Conservation (phyloP, 2,797 vertebrate genomes). For the Helostoma temminkii region DNA sequence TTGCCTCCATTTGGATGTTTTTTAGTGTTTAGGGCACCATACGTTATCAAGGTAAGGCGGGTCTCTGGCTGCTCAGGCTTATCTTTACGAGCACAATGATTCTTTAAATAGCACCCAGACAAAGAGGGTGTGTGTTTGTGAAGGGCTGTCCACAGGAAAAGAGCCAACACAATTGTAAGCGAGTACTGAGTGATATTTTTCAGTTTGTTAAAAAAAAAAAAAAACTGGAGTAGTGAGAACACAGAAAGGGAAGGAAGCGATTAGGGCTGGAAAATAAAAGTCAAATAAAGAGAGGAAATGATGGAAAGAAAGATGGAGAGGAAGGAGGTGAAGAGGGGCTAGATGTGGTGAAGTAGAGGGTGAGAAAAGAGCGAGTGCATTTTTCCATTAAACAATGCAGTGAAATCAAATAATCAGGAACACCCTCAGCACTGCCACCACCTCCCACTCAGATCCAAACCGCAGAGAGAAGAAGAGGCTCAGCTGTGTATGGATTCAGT, state of each 20-base stretch:
- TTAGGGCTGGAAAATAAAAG: conserved; percentile 46
- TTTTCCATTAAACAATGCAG: conserved; percentile 22
- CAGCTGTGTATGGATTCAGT: conserved; percentile 19
- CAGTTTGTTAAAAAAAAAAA: conserved; percentile 3
- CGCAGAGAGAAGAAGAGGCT: conserved; percentile 10
- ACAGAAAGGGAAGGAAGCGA: conserved; percentile 48
- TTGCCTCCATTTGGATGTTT: conserved; percentile 1
- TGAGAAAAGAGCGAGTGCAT: conserved; percentile 1
- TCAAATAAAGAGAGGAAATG: conserved; percentile 54
- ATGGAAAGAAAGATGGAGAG: conserved; percentile 35
- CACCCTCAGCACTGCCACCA: conserved; percentile 18
- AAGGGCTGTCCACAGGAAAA: conserved; percentile 30
- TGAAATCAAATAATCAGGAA: conserved; percentile 34
- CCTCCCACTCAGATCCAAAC: conserved; percentile 39
- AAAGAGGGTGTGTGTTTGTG: conserved; percentile 40
- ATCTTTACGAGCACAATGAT: conserved; percentile 69
- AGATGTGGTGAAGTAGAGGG: conserved; percentile 7
- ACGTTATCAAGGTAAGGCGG: conserved; percentile 65
- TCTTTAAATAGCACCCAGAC: conserved; percentile 70
- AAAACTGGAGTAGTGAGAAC: conserved; percentile 9
- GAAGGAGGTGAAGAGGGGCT: conserved; percentile 38
- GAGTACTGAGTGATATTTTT: conserved; percentile 48
- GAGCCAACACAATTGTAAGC: conserved; percentile 44
- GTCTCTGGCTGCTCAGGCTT: conserved; percentile 55
- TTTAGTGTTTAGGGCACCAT: conserved; percentile 17